These are phyloP conservation scores for Jacana jacana DNA, from an alignment of 2,113 vertebrate genomes.

Conservation along the genomic window DNA sequence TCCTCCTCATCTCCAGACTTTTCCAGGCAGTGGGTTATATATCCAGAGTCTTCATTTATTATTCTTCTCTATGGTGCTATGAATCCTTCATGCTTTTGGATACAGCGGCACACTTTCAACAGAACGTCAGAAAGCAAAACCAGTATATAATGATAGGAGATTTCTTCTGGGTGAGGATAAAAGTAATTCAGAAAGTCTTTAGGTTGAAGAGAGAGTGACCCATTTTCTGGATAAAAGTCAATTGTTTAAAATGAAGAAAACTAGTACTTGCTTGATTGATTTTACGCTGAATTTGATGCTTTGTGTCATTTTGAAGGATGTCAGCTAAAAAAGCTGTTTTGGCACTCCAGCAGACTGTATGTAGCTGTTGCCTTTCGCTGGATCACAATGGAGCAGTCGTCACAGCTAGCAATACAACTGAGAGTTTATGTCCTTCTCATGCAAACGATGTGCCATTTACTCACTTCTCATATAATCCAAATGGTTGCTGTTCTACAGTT, in stretches of 20 bases:
- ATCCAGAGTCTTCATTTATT: not conserved
- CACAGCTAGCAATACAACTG: not conserved
- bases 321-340: not conserved
- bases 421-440: not conserved
- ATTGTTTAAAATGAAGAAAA: not conserved
- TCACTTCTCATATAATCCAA: not conserved
- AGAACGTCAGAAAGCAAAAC: not conserved
- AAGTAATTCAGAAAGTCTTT: not conserved
- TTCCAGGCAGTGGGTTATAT: not conserved
- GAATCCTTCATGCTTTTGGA: not conserved
- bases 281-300: not conserved
- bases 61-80: not conserved
- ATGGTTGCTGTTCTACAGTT: not conserved
- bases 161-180: not conserved
- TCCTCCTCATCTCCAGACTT: not conserved
- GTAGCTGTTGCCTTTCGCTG: not conserved
- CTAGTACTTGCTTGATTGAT: not conserved
- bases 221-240: not conserved
- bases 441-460: not conserved
- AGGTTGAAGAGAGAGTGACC: not conserved
- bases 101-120: not conserved
- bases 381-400: not conserved
- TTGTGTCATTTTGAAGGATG: not conserved
- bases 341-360: not conserved
- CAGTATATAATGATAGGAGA: not conserved